Conservation (phyloP, 2,888 invertebrate species). For the Lasioglossum lativentre region DNA sequence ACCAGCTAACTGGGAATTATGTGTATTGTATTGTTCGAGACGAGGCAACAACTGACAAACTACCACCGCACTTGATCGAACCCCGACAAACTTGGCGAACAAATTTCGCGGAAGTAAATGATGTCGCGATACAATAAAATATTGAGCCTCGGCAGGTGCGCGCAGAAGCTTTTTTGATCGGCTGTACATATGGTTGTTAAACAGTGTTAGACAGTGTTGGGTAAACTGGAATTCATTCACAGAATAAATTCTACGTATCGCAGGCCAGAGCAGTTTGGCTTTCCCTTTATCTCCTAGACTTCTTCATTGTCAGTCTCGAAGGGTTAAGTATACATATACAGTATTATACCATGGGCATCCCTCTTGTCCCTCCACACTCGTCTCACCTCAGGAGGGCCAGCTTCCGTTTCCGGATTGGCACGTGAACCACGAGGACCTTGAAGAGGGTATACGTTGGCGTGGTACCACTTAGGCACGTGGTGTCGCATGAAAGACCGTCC, state of each 20-base stretch:
- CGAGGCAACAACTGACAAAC: neutral
- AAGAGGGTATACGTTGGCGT: constrained; percentile 77
- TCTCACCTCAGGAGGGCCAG: constrained; percentile 72
- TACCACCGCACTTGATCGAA: neutral
- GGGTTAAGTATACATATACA: constrained; percentile 76
- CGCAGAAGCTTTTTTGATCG: neutral
- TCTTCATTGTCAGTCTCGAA: constrained; percentile 68
- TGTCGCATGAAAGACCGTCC: constrained; percentile 76
- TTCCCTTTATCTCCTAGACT: constrained; percentile 51
- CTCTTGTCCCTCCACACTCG: constrained; percentile 59
- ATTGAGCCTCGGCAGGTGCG: neutral
- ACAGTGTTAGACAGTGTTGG: neutral
- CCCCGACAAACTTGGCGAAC: neutral
- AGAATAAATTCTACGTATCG: neutral
- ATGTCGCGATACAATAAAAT: neutral
- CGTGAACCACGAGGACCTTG: constrained; percentile 75
- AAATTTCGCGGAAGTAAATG: neutral
- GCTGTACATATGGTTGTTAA: no score
- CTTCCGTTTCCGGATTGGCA: constrained; percentile 84
- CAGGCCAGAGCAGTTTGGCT: constrained; percentile 25
- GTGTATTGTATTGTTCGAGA: constrained; percentile 15
- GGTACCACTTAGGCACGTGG: constrained; percentile 83
- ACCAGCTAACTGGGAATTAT: constrained; percentile 53
- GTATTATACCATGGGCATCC: constrained; percentile 60
- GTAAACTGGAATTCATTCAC: neutral